Evolutionary conservation across 1,140 invertebrate genomes (phyloP).

Genomic region (Rhysida immarginata): DNA sequence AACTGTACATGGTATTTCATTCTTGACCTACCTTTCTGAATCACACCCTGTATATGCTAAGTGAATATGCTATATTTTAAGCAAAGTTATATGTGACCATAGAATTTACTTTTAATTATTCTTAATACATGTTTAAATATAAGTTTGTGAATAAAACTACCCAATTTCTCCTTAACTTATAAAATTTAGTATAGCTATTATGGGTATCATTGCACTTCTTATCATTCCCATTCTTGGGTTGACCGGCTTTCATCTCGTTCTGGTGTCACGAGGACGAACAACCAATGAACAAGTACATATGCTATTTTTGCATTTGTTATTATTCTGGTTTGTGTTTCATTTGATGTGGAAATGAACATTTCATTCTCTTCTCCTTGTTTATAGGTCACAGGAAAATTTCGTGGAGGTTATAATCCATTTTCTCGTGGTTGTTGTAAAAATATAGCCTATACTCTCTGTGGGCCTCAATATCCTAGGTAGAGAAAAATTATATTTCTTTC

Average conservation of each 20-base stretch:
- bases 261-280: slow-evolving; percentile 94
- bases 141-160: too few relatives aligned
- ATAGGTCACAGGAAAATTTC: slow-evolving; percentile 89
- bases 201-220: slow-evolving; percentile 75
- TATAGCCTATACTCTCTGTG: slow-evolving; percentile 87
- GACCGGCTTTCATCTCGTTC: slow-evolving; percentile 92
- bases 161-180: slow-evolving; percentile 24
- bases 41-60: too few relatives aligned
- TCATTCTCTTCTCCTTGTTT: slow-evolving; percentile 8
- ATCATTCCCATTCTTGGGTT: slow-evolving; percentile 94
- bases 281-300: slow-evolving; percentile 83
- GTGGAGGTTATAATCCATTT: slow-evolving; percentile 93
- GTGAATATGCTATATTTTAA: too few relatives aligned
- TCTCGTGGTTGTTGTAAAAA: slow-evolving; percentile 84
- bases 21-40: too few relatives aligned
- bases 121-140: too few relatives aligned
- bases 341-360: neutral
- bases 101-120: too few relatives aligned
- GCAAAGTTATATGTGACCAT: too few relatives aligned
- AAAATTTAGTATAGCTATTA: slow-evolving; percentile 67
- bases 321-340: neutral
- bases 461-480: slow-evolving; percentile 90
- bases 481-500: neutral
- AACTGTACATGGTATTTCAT: too few relatives aligned
- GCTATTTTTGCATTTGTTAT: neutral